Evolutionary conservation across 2,797 vertebrate genomes (phyloP), one percentile per base, ranked within the genome.

Genomic region (Mus spretus): DNA sequence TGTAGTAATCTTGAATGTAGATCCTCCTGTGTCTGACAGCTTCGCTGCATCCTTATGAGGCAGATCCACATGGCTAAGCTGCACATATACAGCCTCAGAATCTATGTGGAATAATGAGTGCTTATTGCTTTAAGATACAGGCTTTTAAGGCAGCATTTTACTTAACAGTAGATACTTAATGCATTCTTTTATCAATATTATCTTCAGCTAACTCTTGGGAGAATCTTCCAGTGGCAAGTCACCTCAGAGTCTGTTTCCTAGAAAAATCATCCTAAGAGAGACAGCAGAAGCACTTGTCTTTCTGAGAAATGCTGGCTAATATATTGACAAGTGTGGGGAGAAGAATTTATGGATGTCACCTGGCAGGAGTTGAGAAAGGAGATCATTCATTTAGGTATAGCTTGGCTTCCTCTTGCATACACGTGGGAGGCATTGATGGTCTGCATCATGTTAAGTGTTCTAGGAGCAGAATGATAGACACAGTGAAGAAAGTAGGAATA

Each of bases 241-340:
- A 47, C 34, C 24, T 89, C 11, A 24, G 65, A 78, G 28, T 70
- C n/a, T 91, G 15, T 93, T 93, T 93, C 84, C 63, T n/a, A 19
- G 92, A 65, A 93, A 97, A 97, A 93, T 70, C 65, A 90, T 77
- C 53, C 11, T 91, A 83, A 89, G 34, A 83, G 31, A 34, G 31
- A 26, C 31, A 50, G 81, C 63, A 44, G 81, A 90, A 82, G 53
- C 17, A 4, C 24, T 70, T 82, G 8, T 34, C 79, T 93, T 47
- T 89, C 70, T 87, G 78, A 78, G 6, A 7, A 34, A 63, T 31
- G 24, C 10, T 77, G 79, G 88, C 44, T 89, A 93, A 90, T 79
- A 89, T 55, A 61, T 90, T 81, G 34, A 12, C 24, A 14, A 90
- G 17, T 65, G 6, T 61, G 75, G 11, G 37, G 5, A 90, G 40